These are phyloP conservation scores for Heterotilapia buettikoferi DNA, from an alignment of 2,113 vertebrate genomes.

Conservation along the genomic window DNA sequence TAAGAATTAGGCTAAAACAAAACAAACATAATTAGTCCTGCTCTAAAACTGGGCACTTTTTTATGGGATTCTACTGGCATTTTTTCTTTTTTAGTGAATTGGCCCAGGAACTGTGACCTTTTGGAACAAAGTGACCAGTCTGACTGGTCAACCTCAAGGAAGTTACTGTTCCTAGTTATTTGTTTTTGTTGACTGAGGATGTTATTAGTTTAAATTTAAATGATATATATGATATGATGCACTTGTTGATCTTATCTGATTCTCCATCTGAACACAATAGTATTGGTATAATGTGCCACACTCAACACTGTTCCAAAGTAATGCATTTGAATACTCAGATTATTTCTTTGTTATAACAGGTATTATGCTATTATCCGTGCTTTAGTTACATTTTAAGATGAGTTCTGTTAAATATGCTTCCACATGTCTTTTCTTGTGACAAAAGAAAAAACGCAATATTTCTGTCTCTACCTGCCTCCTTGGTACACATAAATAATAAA, in stretches of 20 bases:
- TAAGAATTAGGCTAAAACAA: neutral
- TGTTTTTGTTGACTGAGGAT: neutral
- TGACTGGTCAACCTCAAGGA: neutral
- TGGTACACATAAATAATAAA: neutral
- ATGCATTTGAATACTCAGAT: neutral
- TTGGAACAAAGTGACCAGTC: rapidly evolving
- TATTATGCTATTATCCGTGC: neutral
- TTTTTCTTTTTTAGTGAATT: neutral
- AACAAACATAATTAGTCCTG: neutral
- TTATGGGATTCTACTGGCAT: neutral
- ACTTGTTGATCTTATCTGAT: neutral
- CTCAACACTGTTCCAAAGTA: neutral
- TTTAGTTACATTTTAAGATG: neutral
- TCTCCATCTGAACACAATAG: neutral
- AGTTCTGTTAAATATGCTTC: neutral
- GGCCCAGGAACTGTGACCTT: neutral
- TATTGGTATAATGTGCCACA: neutral
- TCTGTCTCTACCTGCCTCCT: neutral
- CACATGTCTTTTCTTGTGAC: neutral
- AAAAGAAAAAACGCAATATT: neutral
- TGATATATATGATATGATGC: neutral
- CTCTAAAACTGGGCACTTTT: neutral
- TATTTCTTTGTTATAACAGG: neutral
- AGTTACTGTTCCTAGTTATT: neutral
- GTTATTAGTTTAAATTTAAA: neutral